phyloP scores from a whole-genome alignment of 2,888 invertebrate genomes.

The Arge pagana region DNA sequence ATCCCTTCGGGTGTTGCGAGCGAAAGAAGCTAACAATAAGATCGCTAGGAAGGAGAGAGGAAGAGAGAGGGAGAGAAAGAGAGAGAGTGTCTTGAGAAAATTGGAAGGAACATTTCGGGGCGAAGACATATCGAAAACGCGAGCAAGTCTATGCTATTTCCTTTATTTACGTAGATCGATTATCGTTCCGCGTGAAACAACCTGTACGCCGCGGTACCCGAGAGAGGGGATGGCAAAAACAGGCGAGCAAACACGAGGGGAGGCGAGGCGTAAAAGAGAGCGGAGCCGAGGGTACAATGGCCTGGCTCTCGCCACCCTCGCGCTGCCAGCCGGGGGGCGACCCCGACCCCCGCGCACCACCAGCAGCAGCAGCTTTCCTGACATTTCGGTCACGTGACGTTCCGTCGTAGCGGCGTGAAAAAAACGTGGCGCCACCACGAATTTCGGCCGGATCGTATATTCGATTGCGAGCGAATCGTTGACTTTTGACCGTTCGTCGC shows the following conservation, averaged over 20 bases:
- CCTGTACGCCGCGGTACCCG: no score
- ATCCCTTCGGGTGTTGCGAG: slow-evolving; percentile 8
- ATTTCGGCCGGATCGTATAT: neutral
- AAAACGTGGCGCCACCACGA: neutral
- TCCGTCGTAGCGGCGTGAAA: slow-evolving; percentile 17
- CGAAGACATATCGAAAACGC: no score
- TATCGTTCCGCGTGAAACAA: no score
- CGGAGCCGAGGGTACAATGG: slow-evolving; percentile 34
- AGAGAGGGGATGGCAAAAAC: neutral
- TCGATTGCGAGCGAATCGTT: neutral
- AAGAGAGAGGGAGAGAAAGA: neutral
- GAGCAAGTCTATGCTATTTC: no score
- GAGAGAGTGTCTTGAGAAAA: slow-evolving; percentile 2
- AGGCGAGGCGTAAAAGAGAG: slow-evolving; percentile 26
- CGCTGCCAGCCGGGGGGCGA: slow-evolving; percentile 12
- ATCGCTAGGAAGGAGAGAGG: slow-evolving; percentile 1
- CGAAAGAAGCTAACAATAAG: slow-evolving; percentile 8
- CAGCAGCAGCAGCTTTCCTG: slow-evolving; percentile 32
- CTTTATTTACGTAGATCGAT: no score
- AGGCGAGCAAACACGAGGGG: slow-evolving; percentile 3
- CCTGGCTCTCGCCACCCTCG: slow-evolving; percentile 23
- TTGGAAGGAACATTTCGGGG: no score
- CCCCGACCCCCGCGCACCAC: slow-evolving; percentile 16
- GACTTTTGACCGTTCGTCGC: no score
- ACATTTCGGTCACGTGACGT: slow-evolving; percentile 40